phyloP scores from a whole-genome alignment of 1,140 invertebrate species.

The Aphaenogaster floridana region DNA sequence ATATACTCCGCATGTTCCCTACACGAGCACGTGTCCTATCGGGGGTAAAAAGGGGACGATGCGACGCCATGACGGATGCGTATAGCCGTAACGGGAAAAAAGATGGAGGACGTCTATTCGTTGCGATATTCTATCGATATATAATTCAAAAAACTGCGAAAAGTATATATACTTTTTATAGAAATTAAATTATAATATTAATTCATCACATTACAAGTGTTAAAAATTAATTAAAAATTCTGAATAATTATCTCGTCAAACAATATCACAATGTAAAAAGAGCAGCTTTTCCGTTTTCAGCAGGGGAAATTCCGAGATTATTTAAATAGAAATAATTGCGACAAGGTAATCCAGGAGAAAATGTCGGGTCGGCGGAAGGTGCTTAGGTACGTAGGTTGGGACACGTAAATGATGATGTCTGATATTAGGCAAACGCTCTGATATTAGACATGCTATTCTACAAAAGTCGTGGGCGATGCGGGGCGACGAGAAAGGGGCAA shows the following conservation, averaged over 20 bases:
- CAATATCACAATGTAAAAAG: neutral
- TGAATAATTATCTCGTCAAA: neutral
- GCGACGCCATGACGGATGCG: constrained; percentile 77
- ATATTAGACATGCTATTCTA: constrained; percentile 73
- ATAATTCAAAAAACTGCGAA: constrained; percentile 11
- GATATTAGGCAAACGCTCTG: constrained; percentile 82
- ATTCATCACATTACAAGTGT: neutral
- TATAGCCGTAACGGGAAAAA: constrained; percentile 74
- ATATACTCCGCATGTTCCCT: constrained; percentile 60
- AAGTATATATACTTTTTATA: neutral
- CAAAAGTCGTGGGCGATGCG: constrained; percentile 77
- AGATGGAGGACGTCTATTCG: constrained; percentile 69
- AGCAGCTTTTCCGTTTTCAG: neutral
- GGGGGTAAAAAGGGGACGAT: constrained; percentile 74
- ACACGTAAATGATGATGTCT: constrained; percentile 82
- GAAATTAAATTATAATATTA: neutral
- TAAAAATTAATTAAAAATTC: neutral
- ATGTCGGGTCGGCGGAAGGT: constrained; percentile 53
- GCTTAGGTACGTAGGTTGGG: constrained; percentile 67
- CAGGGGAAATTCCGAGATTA: neutral
- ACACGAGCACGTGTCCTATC: constrained; percentile 71
- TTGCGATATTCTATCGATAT: constrained; percentile 16
- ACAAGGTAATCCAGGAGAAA: constrained; percentile 54
- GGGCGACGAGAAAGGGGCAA: constrained; percentile 60
- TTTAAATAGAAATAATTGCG: constrained; percentile 4